A percentile compares a stretch with the other conserved stretches of the same genome.
Conservation (phyloP, 2,888 invertebrate species). For the Belgica antarctica region DNA sequence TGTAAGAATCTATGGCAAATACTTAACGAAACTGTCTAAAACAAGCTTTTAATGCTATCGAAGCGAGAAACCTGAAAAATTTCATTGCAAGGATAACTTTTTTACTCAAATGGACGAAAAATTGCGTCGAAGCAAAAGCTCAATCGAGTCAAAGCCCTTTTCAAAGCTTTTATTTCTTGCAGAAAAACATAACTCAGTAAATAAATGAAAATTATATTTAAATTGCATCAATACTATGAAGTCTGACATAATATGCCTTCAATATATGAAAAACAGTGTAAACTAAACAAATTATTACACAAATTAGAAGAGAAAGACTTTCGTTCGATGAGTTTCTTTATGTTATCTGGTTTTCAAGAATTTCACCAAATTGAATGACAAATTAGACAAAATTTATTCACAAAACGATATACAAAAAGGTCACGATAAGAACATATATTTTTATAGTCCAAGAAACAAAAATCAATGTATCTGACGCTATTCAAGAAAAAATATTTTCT, state of each 20-base stretch:
- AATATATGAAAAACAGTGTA: slow-evolving; percentile 47
- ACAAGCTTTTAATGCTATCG: slow-evolving; percentile 7
- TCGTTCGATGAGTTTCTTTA: slow-evolving; percentile 19
- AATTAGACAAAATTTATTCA: slow-evolving; percentile 26
- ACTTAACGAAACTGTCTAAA: slow-evolving; percentile 23
- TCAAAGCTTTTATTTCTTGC: slow-evolving; percentile 14
- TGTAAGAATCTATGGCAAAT: slow-evolving; percentile 17
- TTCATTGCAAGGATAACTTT: not conserved
- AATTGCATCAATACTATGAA: slow-evolving; percentile 47
- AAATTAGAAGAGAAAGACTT: slow-evolving; percentile 10
- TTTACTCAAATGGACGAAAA: not conserved
- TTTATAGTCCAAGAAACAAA: slow-evolving; percentile 16
- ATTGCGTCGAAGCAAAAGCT: too few relatives aligned
- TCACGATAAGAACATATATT: slow-evolving; percentile 1
- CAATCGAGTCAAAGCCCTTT: not conserved
- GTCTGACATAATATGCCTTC: slow-evolving; percentile 49
- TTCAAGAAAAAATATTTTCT: not conserved
- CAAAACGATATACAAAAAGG: slow-evolving; percentile 1
- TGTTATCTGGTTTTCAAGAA: not conserved
- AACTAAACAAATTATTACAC: slow-evolving; percentile 36
- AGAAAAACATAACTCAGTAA: slow-evolving; percentile 27
- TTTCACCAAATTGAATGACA: not conserved
- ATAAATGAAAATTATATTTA: slow-evolving; percentile 34
- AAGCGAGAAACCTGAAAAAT: slow-evolving; percentile 15
- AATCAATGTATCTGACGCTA: not conserved